Base-by-base conservation (phyloP, 2,113 vertebrate species). In the Rhinichthys klamathensis region DNA sequence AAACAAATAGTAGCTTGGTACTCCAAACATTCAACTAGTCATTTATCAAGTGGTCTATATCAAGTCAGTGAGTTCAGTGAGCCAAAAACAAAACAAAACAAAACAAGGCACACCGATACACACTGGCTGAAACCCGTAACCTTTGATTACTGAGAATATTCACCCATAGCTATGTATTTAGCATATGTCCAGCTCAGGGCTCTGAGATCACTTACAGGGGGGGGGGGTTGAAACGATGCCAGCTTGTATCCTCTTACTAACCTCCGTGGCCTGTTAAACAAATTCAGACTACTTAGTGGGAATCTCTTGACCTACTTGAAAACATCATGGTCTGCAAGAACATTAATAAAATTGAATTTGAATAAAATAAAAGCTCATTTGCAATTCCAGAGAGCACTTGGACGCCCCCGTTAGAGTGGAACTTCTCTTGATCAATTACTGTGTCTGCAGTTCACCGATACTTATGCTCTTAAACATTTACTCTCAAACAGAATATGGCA, bases 381-480 rank as follows among this genome's bases (percentile, higher is more conserved):
- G 60, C 80, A 81, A 81, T 83, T 72, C 49, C 21, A 72, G 67
- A 70, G 81, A 83, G 67, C 67, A 72, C 81, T 83, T 27, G 67
- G 67, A 73, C 49, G 61, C 81, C 65, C 27, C 49, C 25, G 49
- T 56, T 82, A 27, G 30, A 72, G 81, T 51, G 81, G 32, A 73
- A 83, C 81, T 38, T 83, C 81, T 83, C 81, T 83, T 73, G 81
- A 83, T 81, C 63, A 81, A 81, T 81, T 81, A 81, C 80, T 2
- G 2, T 35, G 80, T 81, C 80, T 69, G 63, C 44, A 51, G 25
- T 81, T 49, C 44, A 32, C 44, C 51, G 80, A 81, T 63, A 81
- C 44, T 81, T 69, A 81, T 35, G 80, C 80, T 67, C 80, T 81
- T 81, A 49, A 81, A 51, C 61, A 51, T 54, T 81, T 51, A 69